Evolutionary conservation across 2,113 vertebrate species (phyloP).

Genomic region (Microtus montanus): DNA sequence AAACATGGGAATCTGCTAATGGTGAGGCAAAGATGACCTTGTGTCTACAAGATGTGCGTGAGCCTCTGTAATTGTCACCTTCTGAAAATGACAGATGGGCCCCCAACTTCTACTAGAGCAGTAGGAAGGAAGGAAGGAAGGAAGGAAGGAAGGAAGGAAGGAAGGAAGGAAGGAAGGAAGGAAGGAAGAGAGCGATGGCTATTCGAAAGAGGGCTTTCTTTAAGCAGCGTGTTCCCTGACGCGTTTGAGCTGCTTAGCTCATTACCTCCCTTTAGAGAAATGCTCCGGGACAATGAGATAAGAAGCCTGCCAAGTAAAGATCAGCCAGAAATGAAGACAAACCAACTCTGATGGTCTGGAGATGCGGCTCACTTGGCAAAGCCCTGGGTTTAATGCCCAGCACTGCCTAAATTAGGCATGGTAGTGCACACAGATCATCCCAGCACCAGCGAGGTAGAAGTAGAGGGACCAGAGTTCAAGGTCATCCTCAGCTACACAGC

Average conservation of each 20-base stretch:
- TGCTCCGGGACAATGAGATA: neutral
- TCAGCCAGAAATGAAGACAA: slow-evolving; percentile 30
- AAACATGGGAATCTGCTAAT: neutral
- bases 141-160: too few relatives aligned
- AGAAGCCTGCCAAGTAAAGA: neutral
- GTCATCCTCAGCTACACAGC: neutral
- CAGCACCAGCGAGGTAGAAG: neutral
- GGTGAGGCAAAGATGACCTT: neutral
- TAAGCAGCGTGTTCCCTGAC: neutral
- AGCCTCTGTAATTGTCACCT: neutral
- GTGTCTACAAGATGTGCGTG: neutral
- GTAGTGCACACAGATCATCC: neutral
- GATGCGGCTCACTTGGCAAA: neutral
- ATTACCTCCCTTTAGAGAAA: slow-evolving; percentile 49
- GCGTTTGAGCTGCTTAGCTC: slow-evolving; percentile 1
- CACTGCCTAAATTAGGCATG: neutral
- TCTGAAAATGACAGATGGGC: neutral
- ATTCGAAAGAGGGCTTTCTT: slow-evolving; percentile 40
- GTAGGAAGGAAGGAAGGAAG: neutral
- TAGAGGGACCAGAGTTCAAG: neutral
- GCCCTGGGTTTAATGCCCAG: neutral
- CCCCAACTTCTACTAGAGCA: neutral
- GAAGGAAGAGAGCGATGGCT: neutral
- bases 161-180: too few relatives aligned
- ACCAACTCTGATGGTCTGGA: neutral